Evolutionary conservation across 2,888 invertebrate genomes (phyloP), one percentile per base, ranked within the genome.

Genomic region (Drosophila pseudotalamancana): DNA sequence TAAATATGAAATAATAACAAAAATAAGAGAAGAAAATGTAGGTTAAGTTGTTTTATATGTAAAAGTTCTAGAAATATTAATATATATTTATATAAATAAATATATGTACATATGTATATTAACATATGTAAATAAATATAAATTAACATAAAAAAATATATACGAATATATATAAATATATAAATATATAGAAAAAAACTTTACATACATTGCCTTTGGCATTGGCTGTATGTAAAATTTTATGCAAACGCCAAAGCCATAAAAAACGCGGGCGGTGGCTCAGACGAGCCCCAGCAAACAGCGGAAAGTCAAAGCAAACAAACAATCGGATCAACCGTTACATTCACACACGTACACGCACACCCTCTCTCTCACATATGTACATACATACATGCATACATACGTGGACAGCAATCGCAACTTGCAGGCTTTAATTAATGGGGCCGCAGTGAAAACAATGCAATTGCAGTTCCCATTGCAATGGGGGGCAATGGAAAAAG

Each of bases 401-500:
- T 11, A 11, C 48, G 35, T 49, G 21, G 16, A 35, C 31, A 49
- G 16, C 12, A 3, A 14, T 51, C 3, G 34, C 48, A 39, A 67
- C 51, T 78, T 65, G 78, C 57, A 45, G 45, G 61, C 61, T 65
- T 66, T 76, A 77, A 83, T 82, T 71, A 72, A 73, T 68, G 72
- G 43, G 66, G 60, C 35, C 50, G 19, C 45, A 43, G 35, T 50
- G 35, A 45, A 49, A 65, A 69, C 63, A 67, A 71, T 72, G 72
- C 63, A 61, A 61, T 57, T 64, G 49, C 45, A 48, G 45, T 67
- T 69, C 69, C 69, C 69, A 69, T 34, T 51, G 46, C 25, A 65
- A 35, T 42, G 46, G 37, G 21, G 46, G 37, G 21, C 14, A 12
- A 12, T 19, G 29, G 5, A 12, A 16, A 14, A n/a, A 11, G 25